Evolutionary conservation across 2,888 invertebrate genomes (phyloP), one percentile per base, ranked within the genome.

Genomic region (Tenthredo mesomela): DNA sequence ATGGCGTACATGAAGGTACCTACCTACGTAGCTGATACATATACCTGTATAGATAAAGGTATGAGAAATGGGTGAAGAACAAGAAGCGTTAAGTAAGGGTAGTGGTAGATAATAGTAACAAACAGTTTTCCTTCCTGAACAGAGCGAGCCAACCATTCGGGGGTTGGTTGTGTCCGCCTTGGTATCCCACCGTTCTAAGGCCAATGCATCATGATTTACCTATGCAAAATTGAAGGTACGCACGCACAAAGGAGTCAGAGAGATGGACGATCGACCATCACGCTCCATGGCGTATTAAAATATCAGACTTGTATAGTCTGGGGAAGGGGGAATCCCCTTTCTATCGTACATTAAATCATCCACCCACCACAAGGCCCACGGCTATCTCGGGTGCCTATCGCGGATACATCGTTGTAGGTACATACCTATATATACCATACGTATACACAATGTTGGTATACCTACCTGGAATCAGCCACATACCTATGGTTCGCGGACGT

Each of bases 61-160:
- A 73, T 73, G 71, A 73, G 71, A 21, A 73, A 61, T 80, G 61
- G 37, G 12, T n/a, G 61, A 80, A 33, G 40, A 40, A 29, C 9
- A 58, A 80, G 80, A 58, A 40, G 61, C 80, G 40, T n/a, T 50
- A 61, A 40, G n/a, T 29, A 37, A 37, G 40, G 80, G 80, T 25
- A 21, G 78, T 37, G 61, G 33, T 47, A n/a, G 93, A 93, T 93
- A 93, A 93, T 92, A 90, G 91, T 93, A 92, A 93, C 93, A 93
- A 93, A 93, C 92, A 90, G 93, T 92, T 92, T 93, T 93, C 93
- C 93, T 93, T 93, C 93, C 93, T 92, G 93, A 91, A 93, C 93
- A 93, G 92, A 93, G 37, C 67, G 47, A 86, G 88, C 80, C 85
- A 87, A 88, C 80, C 85, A 87, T 67, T 67, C 67, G 87, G 84